phyloP scores from a whole-genome alignment of 2,888 invertebrate species.

The Thysanoteuthis rhombus region DNA sequence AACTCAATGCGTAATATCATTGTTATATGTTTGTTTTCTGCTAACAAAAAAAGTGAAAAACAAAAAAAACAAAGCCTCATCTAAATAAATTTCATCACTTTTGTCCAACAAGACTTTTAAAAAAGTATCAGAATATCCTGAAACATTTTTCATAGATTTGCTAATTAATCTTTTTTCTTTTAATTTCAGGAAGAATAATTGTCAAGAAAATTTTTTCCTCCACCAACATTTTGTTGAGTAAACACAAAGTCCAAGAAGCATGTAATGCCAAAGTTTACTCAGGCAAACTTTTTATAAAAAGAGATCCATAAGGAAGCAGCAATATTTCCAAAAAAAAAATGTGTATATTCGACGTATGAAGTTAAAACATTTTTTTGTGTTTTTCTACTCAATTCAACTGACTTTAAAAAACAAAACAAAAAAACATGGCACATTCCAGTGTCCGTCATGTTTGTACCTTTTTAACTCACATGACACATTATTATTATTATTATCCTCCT shows the following conservation, averaged over 20 bases:
- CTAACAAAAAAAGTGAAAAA: no score
- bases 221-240: neutral
- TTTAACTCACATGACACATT: neutral
- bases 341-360: neutral
- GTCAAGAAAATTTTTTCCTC: neutral
- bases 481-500: no score
- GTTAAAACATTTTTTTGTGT: neutral
- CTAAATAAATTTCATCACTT: neutral
- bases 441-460: neutral
- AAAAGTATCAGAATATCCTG: neutral
- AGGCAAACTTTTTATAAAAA: neutral
- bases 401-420: neutral
- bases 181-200: constrained; percentile 12
- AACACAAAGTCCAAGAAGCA: neutral
- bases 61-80: neutral
- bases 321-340: neutral
- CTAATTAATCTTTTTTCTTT: neutral
- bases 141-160: neutral
- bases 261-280: neutral
- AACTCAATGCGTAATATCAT: no score
- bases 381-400: neutral
- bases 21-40: no score
- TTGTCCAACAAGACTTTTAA: neutral
- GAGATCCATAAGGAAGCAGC: neutral
- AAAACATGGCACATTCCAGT: neutral